Evolutionary conservation across 2,888 invertebrate genomes (phyloP).

Genomic region (Scrobipalpa atriplicella): DNA sequence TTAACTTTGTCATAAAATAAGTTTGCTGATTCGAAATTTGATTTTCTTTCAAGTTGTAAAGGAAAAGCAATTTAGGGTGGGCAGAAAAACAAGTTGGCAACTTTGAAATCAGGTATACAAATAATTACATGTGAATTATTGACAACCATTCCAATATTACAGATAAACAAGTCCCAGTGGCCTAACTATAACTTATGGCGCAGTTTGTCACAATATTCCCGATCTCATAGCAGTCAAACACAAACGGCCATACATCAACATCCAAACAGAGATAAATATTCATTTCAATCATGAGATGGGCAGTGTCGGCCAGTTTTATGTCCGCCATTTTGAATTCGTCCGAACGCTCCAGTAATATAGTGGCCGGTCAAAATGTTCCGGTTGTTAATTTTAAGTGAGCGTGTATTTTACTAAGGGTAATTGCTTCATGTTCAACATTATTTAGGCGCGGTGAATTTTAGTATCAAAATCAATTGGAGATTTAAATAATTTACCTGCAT

Average conservation of each 20-base stretch:
- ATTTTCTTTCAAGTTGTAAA: no score
- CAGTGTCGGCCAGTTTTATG: conserved; percentile 16
- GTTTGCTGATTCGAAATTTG: no score
- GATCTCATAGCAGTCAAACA: conserved; percentile 9
- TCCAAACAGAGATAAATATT: conserved; percentile 17
- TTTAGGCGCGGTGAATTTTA: background rate
- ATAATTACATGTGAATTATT: background rate
- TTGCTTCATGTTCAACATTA: background rate
- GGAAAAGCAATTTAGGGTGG: no score
- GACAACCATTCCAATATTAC: background rate
- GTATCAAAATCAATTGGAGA: no score
- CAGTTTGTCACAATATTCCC: conserved; percentile 12
- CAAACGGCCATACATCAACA: conserved; percentile 14
- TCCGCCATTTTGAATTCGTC: conserved; percentile 16
- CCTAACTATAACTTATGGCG: background rate
- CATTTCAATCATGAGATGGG: conserved; percentile 21
- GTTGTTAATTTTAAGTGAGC: conserved; percentile 15
- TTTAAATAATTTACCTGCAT: no score
- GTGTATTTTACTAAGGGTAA: conserved; percentile 8
- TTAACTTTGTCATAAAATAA: no score
- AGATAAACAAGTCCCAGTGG: background rate
- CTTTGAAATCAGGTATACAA: background rate
- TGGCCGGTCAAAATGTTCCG: conserved; percentile 2
- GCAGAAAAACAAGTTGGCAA: no score
- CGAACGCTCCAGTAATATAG: conserved; percentile 8